Evolutionary conservation across 2,888 invertebrate genomes (phyloP), one percentile per base, ranked within the genome.

Genomic region (Nomada flava): DNA sequence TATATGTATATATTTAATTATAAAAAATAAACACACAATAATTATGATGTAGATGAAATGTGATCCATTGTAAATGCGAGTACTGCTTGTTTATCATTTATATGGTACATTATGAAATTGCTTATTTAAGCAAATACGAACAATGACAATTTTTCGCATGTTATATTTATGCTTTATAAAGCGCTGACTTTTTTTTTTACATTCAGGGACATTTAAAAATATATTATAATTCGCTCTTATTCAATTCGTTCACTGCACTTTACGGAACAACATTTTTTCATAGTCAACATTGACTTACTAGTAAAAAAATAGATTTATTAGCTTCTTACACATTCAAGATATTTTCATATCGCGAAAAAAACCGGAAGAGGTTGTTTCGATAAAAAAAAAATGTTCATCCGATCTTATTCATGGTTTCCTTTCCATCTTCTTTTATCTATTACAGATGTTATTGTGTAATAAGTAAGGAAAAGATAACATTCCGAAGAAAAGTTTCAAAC

Each of bases 21-120:
- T 86, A 89, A 86, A 86, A 89, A 88, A 86, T 89, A 90, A 88
- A 88, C 82, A 86, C 83, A 87, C 83, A 87, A 87, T 86, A 72
- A 69, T 83, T 84, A 79, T 76, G 71, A 83, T 84, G 79, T 89
- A 88, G 84, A 65, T 85, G 82, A 85, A 87, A 76, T 86, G 74
- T 81, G 59, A 88, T 88, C 65, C 76, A 52, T 67, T 68, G 26
- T 76, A 87, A 88, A 88, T 82, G 78, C 83, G 15, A 68, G 69
- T 83, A 36, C 36, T 77, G 76, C 68, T 65, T 85, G 59, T 73
- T 82, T 82, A 82, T 82, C 73, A 55, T 69, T 79, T 67, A 76
- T 63, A 65, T 60, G 64, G 67, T 63, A 60, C 20, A 75, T 59
- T 42, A 50, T 15, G 57, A 68, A 84, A 67, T 87, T 81, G 53